Evolutionary conservation across 2,888 invertebrate genomes (phyloP).

Genomic region (Callyntrura guangdongensis): DNA sequence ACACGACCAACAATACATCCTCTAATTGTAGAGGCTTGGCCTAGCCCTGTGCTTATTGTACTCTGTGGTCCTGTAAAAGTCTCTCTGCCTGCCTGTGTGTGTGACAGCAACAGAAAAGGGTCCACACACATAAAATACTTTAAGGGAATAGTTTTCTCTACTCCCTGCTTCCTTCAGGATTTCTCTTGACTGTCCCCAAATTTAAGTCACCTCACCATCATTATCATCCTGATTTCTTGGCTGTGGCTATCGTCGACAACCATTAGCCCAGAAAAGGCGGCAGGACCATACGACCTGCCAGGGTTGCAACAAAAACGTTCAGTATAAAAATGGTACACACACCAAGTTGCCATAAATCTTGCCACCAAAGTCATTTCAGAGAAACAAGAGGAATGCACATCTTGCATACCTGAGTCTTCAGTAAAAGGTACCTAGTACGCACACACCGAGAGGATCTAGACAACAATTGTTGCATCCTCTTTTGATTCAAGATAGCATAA

Average conservation of each 20-base stretch:
- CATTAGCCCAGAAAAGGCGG: constrained; percentile 55
- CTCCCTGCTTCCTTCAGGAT: neutral
- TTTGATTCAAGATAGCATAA: neutral
- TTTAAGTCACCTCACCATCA: constrained; percentile 18
- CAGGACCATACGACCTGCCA: neutral
- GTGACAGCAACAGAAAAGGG: neutral
- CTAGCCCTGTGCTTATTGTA: constrained; percentile 10
- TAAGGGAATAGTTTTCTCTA: neutral
- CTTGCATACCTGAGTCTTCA: constrained; percentile 39
- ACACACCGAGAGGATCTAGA: neutral
- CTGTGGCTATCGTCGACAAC: constrained; percentile 42
- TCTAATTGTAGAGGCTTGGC: constrained; percentile 63
- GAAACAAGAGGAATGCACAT: constrained; percentile 18
- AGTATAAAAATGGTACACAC: neutral
- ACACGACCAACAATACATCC: constrained; percentile 59
- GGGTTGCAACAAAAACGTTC: neutral
- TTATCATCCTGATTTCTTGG: neutral
- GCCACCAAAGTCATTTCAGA: constrained; percentile 50
- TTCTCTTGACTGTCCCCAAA: neutral
- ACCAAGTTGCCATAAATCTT: constrained; percentile 60
- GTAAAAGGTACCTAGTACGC: constrained; percentile 48
- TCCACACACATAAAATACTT: neutral
- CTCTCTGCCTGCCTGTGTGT: neutral
- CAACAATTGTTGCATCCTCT: constrained; percentile 14
- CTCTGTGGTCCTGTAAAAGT: constrained; percentile 45